phyloP scores from a whole-genome alignment of 2,113 vertebrate genomes.

The Coturnix japonica region DNA sequence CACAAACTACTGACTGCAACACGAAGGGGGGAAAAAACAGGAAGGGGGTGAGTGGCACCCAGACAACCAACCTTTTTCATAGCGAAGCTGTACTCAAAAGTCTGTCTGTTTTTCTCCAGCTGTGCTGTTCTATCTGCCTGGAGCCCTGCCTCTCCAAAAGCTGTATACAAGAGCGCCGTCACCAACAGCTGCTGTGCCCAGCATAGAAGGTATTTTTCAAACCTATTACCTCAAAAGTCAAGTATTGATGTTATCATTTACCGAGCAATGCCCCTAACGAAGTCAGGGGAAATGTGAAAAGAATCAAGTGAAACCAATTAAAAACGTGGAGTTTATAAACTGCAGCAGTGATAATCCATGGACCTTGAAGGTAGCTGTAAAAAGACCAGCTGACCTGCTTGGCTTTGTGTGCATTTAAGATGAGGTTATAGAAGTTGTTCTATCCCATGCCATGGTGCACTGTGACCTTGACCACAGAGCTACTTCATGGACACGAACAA shows the following conservation, averaged over 20 bases:
- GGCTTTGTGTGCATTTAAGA: not conserved
- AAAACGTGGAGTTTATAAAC: not conserved
- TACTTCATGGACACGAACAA: not conserved
- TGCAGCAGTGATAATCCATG: not conserved
- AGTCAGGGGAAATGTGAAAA: not conserved
- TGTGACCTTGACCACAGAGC: not conserved
- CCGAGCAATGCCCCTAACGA: not conserved
- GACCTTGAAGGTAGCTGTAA: not conserved
- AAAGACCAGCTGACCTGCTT: not conserved
- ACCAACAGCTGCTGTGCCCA: not conserved
- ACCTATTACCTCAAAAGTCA: not conserved
- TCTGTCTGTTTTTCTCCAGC: conserved; percentile 24
- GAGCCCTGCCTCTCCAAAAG: conserved; percentile 26
- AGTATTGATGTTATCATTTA: conserved; percentile 15
- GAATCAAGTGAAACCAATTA: not conserved
- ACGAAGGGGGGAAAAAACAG: not conserved
- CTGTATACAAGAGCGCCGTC: not conserved
- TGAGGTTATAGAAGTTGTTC: not conserved
- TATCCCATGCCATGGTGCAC: not conserved
- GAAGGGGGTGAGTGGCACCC: not conserved
- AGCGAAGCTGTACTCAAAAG: not conserved
- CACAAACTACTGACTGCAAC: not conserved
- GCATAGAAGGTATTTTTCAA: conserved; percentile 28
- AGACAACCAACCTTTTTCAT: not conserved
- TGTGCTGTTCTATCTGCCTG: conserved; percentile 46